Percentiles rank a stretch among this genome's conserved stretches.
These are phyloP conservation scores for Cheilosia soror DNA, from an alignment of 2,888 invertebrate genomes.

Conservation along the genomic window DNA sequence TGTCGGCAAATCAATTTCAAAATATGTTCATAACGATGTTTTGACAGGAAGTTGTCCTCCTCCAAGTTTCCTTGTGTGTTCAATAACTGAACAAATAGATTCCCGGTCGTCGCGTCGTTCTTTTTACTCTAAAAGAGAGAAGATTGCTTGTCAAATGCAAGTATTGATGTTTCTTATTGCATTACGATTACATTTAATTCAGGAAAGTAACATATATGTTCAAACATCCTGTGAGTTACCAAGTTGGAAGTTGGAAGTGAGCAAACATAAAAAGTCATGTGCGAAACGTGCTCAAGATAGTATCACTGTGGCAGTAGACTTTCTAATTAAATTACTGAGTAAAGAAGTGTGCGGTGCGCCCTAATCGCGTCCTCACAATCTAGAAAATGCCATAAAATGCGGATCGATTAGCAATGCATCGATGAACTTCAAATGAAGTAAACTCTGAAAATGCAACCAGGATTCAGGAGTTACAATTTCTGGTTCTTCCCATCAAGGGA, in stretches of 20 bases:
- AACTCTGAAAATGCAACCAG: constrained; percentile 57
- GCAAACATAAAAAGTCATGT: constrained; percentile 68
- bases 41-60: constrained; percentile 71
- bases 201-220: constrained; percentile 7
- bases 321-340: constrained; percentile 73
- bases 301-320: constrained; percentile 44
- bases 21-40: constrained; percentile 72
- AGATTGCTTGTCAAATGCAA: constrained; percentile 64
- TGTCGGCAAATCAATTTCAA: constrained; percentile 69
- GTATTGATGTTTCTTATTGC: constrained; percentile 10
- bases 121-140: constrained; percentile 44
- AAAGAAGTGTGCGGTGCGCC: constrained; percentile 57
- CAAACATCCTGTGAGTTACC: neutral
- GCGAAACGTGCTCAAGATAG: constrained; percentile 68
- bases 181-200: constrained; percentile 29
- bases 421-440: constrained; percentile 67
- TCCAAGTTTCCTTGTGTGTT: constrained; percentile 34
- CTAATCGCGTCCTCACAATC: constrained; percentile 57
- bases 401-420: constrained; percentile 76
- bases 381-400: constrained; percentile 63
- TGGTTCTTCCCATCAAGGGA: constrained; percentile 1
- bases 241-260: constrained; percentile 49
- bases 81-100: constrained; percentile 61
- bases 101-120: constrained; percentile 20
- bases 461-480: neutral